Conservation (phyloP, 2,888 invertebrate species). For the Tetranychus truncatus region DNA sequence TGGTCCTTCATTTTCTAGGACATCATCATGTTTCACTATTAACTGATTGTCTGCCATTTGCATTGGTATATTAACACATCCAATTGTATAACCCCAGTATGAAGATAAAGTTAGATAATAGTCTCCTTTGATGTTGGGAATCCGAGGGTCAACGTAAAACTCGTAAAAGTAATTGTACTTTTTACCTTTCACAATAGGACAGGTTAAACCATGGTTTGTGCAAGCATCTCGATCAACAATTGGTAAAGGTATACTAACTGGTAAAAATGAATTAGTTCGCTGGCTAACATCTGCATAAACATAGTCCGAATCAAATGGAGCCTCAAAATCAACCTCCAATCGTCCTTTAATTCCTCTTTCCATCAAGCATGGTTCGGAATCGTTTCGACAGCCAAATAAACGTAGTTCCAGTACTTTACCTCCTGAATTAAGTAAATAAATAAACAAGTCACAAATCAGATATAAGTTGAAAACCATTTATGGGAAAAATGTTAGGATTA, state of each 20-base stretch:
- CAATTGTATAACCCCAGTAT: not conserved
- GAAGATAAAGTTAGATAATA: not conserved
- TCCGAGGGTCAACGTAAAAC: not conserved
- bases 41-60: not conserved
- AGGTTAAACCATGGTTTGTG: not conserved
- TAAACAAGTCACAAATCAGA: not conserved
- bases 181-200: not conserved
- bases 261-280: not conserved
- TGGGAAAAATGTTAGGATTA: not conserved
- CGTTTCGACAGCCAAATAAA: not conserved
- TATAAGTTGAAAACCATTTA: not conserved
- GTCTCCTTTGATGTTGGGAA: conserved; percentile 5
- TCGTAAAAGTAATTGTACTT: not conserved
- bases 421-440: not conserved
- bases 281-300: conserved; percentile 2
- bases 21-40: not conserved
- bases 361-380: not conserved
- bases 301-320: conserved; percentile 8
- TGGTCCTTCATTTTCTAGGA: not conserved
- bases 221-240: conserved; percentile 3
- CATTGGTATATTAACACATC: not conserved
- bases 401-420: not conserved
- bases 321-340: conserved; percentile 12
- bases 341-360: not conserved
- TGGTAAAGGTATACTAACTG: not conserved